Percentiles rank a stretch among this genome's conserved stretches.
Evolutionary conservation across 2,113 vertebrate genomes (phyloP).

Genomic region (Sula dactylatra): DNA sequence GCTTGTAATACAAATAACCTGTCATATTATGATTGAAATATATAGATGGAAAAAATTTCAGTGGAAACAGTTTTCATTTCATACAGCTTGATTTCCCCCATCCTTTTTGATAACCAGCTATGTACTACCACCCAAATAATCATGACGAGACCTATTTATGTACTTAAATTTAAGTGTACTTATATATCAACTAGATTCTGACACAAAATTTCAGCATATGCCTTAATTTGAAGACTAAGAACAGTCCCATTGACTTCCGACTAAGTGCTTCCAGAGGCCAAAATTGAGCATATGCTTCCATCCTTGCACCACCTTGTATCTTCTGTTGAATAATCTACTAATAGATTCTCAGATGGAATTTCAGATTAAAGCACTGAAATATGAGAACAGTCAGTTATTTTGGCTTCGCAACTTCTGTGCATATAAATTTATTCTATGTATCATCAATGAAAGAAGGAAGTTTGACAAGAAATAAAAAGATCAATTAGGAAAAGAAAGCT

Average conservation of each 20-base stretch:
- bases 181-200: neutral
- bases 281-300: neutral
- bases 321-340: neutral
- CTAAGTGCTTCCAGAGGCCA: neutral
- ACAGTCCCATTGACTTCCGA: neutral
- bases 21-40: neutral
- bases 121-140: neutral
- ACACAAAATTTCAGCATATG: neutral
- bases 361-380: neutral
- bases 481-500: neutral
- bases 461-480: neutral
- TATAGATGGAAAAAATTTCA: neutral
- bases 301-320: neutral
- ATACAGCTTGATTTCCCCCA: neutral
- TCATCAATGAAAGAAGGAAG: neutral
- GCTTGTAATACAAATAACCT: neutral
- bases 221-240: neutral
- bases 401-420: neutral
- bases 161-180: neutral
- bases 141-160: neutral
- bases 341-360: neutral
- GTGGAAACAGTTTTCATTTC: neutral
- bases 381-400: neutral
- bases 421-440: neutral
- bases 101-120: neutral